Evolutionary conservation across 2,113 vertebrate species (phyloP), one percentile per base, ranked within the genome.

Genomic region (Lamprologus sp.): DNA sequence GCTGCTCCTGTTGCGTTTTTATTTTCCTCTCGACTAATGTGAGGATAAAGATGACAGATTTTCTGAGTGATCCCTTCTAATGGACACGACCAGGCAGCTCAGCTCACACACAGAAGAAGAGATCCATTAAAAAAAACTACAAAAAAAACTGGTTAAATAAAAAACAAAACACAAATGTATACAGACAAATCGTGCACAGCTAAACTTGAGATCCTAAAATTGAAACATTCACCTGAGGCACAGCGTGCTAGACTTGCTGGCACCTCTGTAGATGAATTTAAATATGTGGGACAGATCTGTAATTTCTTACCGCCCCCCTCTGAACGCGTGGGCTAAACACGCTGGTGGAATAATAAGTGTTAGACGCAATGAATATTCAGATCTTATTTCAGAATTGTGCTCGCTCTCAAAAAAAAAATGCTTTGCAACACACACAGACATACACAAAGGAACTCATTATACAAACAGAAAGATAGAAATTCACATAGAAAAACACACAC

Each of bases 21-120:
- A 90, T 89, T 92, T 92, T 90, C 73, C 85, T 83, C 77, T 83
- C 31, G 82, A 90, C 94, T 94, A 89, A 95, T 87, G 90, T 87
- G 89, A 87, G 93, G 94, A 93, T 95, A 92, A 96, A 96, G 95
- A 97, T 95, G 95, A 96, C 90, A 83, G 93, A 95, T 95, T 92
- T 79, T 84, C 56, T 80, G 82, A 92, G 81, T 77, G 83, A 83
- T 82, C 75, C 63, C 83, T 58, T 82, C 88, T 82, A 82, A 85
- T 80, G 75, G 85, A 88, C 51, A 28, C 14, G 17, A 84, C 65
- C 73, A 17, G 4, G 33, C 82, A 86, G 42, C 51, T 54, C 58
- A 17, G 81, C 51, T 58, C 58, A 55, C 53, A 82, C 33, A 19
- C 19, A 9, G n/a, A 79, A 68, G 9, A 49, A 31, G 49, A 28